Conservation (phyloP, 2,888 invertebrate species). For the Phania funesta region DNA sequence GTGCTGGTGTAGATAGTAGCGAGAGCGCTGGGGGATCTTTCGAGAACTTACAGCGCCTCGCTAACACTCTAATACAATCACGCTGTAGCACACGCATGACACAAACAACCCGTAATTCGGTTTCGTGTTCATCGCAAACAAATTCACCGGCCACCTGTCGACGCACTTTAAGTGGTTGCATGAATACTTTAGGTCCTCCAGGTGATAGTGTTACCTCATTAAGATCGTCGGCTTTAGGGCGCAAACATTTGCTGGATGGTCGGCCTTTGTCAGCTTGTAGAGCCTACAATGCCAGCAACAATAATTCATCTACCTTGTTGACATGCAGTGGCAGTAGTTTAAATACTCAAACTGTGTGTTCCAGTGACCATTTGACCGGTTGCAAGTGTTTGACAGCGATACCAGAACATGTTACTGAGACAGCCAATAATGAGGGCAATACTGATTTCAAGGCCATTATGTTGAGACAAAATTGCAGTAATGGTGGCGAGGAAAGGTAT, state of each 20-base stretch:
- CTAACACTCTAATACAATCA: constrained; percentile 75
- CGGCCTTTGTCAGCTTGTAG: constrained; percentile 69
- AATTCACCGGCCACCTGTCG: constrained; percentile 71
- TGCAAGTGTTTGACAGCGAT: constrained; percentile 79
- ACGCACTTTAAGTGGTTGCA: constrained; percentile 54
- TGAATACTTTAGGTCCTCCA: constrained; percentile 48
- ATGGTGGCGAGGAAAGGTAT: constrained; percentile 36
- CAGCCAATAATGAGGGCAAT: constrained; percentile 7
- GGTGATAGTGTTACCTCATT: constrained; percentile 70
- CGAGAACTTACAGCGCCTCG: constrained; percentile 79
- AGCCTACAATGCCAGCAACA: constrained; percentile 67
- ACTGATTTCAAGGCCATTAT: constrained; percentile 54
- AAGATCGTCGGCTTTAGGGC: constrained; percentile 71
- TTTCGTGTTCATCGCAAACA: constrained; percentile 72
- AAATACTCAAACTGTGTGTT: constrained; percentile 73
- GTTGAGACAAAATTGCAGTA: constrained; percentile 61
- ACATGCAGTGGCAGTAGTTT: constrained; percentile 77
- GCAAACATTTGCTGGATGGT: constrained; percentile 69
- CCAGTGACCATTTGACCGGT: constrained; percentile 73
- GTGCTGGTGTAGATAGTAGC: constrained; percentile 72
- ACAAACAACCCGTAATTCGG: constrained; percentile 67
- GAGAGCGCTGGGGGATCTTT: constrained; percentile 75
- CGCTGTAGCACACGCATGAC: constrained; percentile 71
- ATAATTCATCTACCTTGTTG: constrained; percentile 73
- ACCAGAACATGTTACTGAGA: constrained; percentile 75